Evolutionary conservation across 2,113 vertebrate species (phyloP).

Genomic region (Psophia crepitans): DNA sequence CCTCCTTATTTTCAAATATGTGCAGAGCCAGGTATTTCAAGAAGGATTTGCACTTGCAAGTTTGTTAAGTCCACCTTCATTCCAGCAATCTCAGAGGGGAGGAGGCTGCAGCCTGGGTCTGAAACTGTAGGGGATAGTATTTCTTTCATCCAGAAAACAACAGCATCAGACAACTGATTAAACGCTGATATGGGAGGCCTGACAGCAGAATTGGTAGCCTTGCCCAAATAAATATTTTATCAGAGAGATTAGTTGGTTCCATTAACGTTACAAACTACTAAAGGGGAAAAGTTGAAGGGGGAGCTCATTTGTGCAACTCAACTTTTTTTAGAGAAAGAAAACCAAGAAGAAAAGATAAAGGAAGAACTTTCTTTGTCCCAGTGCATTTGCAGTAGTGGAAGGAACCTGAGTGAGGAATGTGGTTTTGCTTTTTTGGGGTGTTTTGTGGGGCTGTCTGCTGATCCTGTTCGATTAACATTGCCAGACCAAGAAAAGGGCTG

Average conservation of each 20-base stretch:
- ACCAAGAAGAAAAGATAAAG: neutral
- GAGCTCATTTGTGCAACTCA: neutral
- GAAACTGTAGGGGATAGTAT: neutral
- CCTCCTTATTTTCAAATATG: neutral
- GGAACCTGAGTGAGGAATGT: neutral
- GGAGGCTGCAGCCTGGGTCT: neutral
- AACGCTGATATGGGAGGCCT: neutral
- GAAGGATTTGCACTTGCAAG: neutral
- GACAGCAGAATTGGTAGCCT: neutral
- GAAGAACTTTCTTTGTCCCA: neutral
- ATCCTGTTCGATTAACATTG: neutral
- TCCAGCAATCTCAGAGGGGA: neutral
- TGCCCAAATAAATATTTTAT: neutral
- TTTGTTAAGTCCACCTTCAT: neutral
- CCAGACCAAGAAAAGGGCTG: neutral
- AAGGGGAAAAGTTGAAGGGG: neutral
- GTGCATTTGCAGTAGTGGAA: neutral
- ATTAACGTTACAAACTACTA: neutral
- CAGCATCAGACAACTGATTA: neutral
- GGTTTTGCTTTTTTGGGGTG: neutral
- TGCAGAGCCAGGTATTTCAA: neutral
- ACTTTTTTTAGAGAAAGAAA: neutral
- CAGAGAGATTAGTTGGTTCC: neutral
- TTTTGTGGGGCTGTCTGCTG: neutral
- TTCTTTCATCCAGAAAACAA: neutral